Conservation (phyloP, 1,140 invertebrate species). For the Frieseomelitta varia region DNA sequence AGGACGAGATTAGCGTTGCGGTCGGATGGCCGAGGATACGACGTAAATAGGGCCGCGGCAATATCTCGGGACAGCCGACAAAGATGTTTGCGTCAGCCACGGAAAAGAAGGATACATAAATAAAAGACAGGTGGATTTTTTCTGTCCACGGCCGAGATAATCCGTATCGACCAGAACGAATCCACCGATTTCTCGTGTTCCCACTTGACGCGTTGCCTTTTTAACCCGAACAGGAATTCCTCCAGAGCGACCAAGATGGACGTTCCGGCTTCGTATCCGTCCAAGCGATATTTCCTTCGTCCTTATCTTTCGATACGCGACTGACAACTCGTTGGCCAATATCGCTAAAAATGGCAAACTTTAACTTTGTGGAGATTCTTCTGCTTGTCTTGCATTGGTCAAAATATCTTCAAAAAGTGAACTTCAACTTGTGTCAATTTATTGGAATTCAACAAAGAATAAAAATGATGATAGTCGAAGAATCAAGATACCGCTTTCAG, state of each 20-base stretch:
- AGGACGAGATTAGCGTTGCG: slow-evolving; percentile 60
- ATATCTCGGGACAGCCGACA: slow-evolving; percentile 45
- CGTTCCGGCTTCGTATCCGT: neutral
- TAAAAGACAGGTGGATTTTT: slow-evolving; percentile 67
- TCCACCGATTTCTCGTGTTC: slow-evolving; percentile 48
- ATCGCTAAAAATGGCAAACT: neutral
- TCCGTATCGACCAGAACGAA: slow-evolving; percentile 49
- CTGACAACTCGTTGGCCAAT: neutral
- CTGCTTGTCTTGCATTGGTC: too few relatives aligned
- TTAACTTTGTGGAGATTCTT: too few relatives aligned
- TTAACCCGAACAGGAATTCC: slow-evolving; percentile 21
- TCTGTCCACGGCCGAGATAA: slow-evolving; percentile 56
- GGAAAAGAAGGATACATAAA: slow-evolving; percentile 64
- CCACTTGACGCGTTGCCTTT: slow-evolving; percentile 43
- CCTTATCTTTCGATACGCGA: neutral
- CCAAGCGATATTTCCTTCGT: neutral
- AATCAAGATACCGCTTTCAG: too few relatives aligned
- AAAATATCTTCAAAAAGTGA: too few relatives aligned
- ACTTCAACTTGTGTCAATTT: too few relatives aligned
- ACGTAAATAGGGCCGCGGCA: slow-evolving; percentile 59
- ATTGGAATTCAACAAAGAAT: too few relatives aligned
- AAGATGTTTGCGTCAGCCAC: slow-evolving; percentile 53
- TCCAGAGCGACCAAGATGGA: slow-evolving; percentile 1
- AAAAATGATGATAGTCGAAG: too few relatives aligned
- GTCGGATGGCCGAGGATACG: slow-evolving; percentile 48